These are phyloP conservation scores for Heliconius aoede DNA, from an alignment of 2,888 invertebrate genomes.

Conservation along the genomic window DNA sequence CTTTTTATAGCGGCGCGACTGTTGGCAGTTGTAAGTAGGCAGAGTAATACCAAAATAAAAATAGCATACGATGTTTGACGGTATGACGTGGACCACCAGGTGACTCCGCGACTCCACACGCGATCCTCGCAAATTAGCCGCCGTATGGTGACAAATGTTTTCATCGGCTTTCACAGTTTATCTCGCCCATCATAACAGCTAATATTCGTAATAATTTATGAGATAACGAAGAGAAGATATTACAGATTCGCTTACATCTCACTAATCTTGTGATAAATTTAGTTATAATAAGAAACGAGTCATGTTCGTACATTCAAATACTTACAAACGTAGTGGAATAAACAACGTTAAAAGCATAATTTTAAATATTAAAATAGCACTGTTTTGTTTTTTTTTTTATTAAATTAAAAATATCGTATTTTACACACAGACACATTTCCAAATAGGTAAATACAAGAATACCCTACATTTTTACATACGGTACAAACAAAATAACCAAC, in stretches of 20 bases:
- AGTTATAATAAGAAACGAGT: conserved; percentile 4
- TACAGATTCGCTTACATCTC: conserved; percentile 21
- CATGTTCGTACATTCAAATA: not conserved
- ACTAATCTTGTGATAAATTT: conserved; percentile 9
- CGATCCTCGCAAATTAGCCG: conserved; percentile 52
- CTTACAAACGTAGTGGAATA: not conserved
- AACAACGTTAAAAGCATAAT: not conserved
- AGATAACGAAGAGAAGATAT: conserved; percentile 25
- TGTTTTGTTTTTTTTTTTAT: not conserved
- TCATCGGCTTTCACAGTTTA: conserved; percentile 46
- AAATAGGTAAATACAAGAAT: not conserved
- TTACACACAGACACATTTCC: not conserved
- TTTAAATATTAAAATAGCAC: no score
- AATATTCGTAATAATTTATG: conserved; percentile 47
- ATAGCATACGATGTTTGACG: conserved; percentile 64
- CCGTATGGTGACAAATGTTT: conserved; percentile 52
- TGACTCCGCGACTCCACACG: conserved; percentile 54
- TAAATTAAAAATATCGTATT: not conserved
- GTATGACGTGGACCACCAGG: conserved; percentile 65
- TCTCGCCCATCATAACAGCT: conserved; percentile 47
- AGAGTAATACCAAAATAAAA: conserved; percentile 67
- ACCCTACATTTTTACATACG: not conserved
- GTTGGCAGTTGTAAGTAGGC: conserved; percentile 67
- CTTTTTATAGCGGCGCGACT: conserved; percentile 75
- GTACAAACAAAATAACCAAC: not conserved